Evolutionary conservation across 1,140 invertebrate genomes (phyloP), one percentile per base, ranked within the genome.

Genomic region (Papilio glaucus): DNA sequence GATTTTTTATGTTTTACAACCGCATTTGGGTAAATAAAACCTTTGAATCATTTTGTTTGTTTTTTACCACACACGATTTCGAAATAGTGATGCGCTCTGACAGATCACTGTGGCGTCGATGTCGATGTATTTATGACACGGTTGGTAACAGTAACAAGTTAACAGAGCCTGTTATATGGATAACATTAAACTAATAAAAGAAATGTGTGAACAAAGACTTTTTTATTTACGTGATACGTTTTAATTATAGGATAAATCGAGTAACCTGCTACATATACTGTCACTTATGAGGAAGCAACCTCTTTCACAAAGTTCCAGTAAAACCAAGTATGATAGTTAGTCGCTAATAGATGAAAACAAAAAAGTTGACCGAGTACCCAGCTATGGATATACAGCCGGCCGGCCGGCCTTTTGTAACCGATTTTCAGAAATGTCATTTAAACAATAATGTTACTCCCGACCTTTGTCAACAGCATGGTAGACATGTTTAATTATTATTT

Each of bases 11-110:
- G 80, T 89, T 92, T 91, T 90, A 92, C 86, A 87, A 85, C 87
- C 87, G 80, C 84, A 87, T 92, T 90, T 91, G 85, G 82, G 85
- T 86, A 88, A 89, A 90, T 91, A 92, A 92, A 92, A 87, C 79
- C 82, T 81, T 75, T 72, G 75, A 77, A 84, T 77, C 82, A 77
- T 80, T 82, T 76, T 87, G 80, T 88, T 88, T 89, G 77, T 88
- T 91, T 92, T 91, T 85, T 92, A 88, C 90, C 90, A 92, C 90
- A 92, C 90, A 91, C 90, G 88, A 86, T 77, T 85, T 84, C 68
- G 77, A 78, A 72, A 75, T 85, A 91, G 85, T 89, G 88, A 78
- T 87, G 88, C 71, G 68, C 74, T 61, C 77, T 77, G 77, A 77
- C 45, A 38, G 4, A 18, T 39, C 49, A 74, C 75, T 77, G 77